Conservation (phyloP, 2,113 vertebrate species). For the Tenrec ecaudatus region DNA sequence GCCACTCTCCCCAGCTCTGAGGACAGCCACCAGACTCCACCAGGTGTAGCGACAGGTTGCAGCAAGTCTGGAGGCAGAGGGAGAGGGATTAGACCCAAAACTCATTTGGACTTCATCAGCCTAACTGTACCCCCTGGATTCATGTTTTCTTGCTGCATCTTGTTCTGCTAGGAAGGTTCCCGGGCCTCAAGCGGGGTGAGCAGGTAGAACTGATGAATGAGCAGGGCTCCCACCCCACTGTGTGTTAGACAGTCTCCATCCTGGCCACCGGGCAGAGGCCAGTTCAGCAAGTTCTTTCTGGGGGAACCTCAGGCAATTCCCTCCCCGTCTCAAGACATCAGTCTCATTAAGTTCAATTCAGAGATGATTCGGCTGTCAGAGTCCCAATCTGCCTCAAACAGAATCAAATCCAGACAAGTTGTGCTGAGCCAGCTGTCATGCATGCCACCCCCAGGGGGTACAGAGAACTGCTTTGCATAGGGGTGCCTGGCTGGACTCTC, state of each 20-base stretch:
- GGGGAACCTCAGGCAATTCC: neutral
- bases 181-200: constrained; percentile 35
- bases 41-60: constrained; percentile 48
- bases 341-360: neutral
- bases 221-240: neutral
- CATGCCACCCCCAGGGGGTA: neutral
- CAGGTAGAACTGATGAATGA: constrained; percentile 21
- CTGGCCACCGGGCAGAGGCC: constrained; percentile 13
- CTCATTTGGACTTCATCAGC: constrained; percentile 36
- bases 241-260: neutral
- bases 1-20: neutral
- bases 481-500: neutral
- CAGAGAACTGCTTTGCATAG: neutral
- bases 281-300: neutral
- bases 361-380: too few relatives aligned
- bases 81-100: constrained; percentile 63
- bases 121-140: constrained; percentile 52
- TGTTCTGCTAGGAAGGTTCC: constrained; percentile 68
- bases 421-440: neutral
- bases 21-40: neutral
- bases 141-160: constrained; percentile 74
- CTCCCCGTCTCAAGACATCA: neutral
- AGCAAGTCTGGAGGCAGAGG: constrained; percentile 66
- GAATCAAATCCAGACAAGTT: neutral
- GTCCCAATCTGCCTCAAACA: neutral